Conservation (phyloP, 2,113 vertebrate species). For the Pao palembangensis region DNA sequence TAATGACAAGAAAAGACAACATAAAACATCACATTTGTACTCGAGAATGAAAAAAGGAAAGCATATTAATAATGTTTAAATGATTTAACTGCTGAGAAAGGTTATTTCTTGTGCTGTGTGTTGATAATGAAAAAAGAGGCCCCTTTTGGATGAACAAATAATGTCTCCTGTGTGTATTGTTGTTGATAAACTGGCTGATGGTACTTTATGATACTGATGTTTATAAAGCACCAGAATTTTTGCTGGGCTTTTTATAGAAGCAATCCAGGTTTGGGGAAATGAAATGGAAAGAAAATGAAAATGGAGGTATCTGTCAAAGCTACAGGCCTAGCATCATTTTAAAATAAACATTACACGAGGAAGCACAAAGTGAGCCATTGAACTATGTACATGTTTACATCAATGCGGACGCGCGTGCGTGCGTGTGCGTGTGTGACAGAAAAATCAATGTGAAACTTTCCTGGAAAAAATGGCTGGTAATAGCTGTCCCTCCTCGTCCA, state of each 20-base stretch:
- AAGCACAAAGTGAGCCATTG: not conserved
- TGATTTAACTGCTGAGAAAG: conserved; percentile 17
- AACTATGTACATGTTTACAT: not conserved
- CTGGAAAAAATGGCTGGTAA: conserved; percentile 22
- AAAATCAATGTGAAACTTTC: conserved; percentile 24
- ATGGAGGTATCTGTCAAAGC: conserved; percentile 19
- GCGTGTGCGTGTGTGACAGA: conserved; percentile 18
- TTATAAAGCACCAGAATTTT: conserved; percentile 5
- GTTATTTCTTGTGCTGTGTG: conserved; percentile 5
- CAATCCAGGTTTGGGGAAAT: no score
- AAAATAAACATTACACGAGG: conserved; percentile 4
- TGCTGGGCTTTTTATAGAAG: not conserved
- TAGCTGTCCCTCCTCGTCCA: conserved; percentile 49
- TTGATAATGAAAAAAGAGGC: not conserved
- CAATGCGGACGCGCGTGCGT: not conserved
- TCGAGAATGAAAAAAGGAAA: conserved; percentile 4
- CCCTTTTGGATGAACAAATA: not conserved
- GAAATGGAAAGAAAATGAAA: conserved; percentile 2
- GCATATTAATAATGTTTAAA: not conserved
- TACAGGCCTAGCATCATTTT: not conserved
- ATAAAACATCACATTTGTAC: conserved; percentile 46
- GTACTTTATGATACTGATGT: not conserved
- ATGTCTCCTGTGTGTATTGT: not conserved
- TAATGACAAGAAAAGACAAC: not conserved
- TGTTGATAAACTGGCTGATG: not conserved